Evolutionary conservation across 2,888 invertebrate species (phyloP).

Genomic region (Pecten maximus): DNA sequence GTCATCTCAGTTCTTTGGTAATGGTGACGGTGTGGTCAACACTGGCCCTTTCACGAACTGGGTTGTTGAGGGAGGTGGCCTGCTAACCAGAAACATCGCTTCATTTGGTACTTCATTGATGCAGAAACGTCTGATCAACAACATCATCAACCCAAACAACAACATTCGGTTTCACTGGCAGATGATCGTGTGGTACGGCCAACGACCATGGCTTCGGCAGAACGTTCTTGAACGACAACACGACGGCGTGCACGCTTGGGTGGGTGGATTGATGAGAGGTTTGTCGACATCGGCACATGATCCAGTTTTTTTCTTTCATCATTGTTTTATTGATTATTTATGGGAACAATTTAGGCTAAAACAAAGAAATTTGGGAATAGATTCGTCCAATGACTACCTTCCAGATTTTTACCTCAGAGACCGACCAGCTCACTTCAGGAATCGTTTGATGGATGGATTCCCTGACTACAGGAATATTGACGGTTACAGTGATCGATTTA

Average conservation of each 20-base stretch:
- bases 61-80: slow-evolving; percentile 47
- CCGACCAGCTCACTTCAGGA: slow-evolving; percentile 63
- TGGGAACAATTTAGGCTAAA: slow-evolving; percentile 63
- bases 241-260: slow-evolving; percentile 61
- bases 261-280: slow-evolving; percentile 64
- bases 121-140: slow-evolving; percentile 55
- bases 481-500: slow-evolving; percentile 59
- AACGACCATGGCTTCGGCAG: slow-evolving; percentile 47
- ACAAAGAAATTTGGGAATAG: slow-evolving; percentile 47
- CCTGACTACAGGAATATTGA: slow-evolving; percentile 60
- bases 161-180: slow-evolving; percentile 36
- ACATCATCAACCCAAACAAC: slow-evolving; percentile 56
- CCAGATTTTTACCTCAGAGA: slow-evolving; percentile 59
- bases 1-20: slow-evolving; percentile 60
- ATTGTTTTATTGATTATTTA: slow-evolving; percentile 63
- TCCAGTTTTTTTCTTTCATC: slow-evolving; percentile 64
- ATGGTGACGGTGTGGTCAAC: slow-evolving; percentile 63
- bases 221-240: slow-evolving; percentile 60
- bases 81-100: slow-evolving; percentile 59
- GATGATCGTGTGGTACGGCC: neutral
- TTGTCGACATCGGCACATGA: slow-evolving; percentile 61
- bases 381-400: slow-evolving; percentile 27
- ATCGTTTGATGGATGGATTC: slow-evolving; percentile 49
- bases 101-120: slow-evolving; percentile 59
- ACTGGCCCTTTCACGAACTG: slow-evolving; percentile 61